Percentiles rank a stretch among this genome's conserved stretches.
phyloP scores from a whole-genome alignment of 2,888 invertebrate species.

The Serrognathus titanus region DNA sequence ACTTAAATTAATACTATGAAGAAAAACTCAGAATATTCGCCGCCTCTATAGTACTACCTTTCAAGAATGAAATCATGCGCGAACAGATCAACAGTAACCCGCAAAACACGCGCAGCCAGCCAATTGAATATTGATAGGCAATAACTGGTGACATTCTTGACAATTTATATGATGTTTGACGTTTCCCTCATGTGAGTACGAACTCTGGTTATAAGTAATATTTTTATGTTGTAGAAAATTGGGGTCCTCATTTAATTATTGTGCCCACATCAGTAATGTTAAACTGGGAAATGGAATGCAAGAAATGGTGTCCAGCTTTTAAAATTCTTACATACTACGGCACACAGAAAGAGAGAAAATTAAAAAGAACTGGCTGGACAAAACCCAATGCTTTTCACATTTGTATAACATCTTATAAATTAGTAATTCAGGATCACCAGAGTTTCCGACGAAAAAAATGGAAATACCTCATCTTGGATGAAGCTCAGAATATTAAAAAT shows the following conservation, averaged over 20 bases:
- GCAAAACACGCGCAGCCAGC: no score
- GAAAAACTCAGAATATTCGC: no score
- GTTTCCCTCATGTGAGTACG: no score
- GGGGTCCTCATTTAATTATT: slow-evolving; percentile 98
- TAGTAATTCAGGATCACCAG: slow-evolving; percentile 98
- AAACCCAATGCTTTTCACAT: slow-evolving; percentile 98
- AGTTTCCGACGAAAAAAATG: slow-evolving; percentile 96
- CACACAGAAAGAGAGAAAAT: slow-evolving; percentile 89
- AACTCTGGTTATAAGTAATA: not conserved
- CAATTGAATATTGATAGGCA: no score
- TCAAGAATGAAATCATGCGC: no score
- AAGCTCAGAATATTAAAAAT: slow-evolving; percentile 99
- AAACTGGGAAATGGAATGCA: slow-evolving; percentile 99
- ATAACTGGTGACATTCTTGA: no score
- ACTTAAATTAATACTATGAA: no score
- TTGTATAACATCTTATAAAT: slow-evolving; percentile 96
- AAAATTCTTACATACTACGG: slow-evolving; percentile 99
- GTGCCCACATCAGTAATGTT: slow-evolving; percentile 99
- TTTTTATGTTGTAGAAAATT: slow-evolving; percentile 57
- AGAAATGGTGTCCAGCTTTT: slow-evolving; percentile 99
- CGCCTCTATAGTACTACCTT: no score
- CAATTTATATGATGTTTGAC: no score
- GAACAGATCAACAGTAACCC: no score
- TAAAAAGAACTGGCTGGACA: slow-evolving; percentile 93
- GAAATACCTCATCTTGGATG: slow-evolving; percentile 97